A percentile compares a stretch with the other conserved stretches of the same genome.
Conservation (phyloP, 2,888 invertebrate species). For the Chironomus riparius region DNA sequence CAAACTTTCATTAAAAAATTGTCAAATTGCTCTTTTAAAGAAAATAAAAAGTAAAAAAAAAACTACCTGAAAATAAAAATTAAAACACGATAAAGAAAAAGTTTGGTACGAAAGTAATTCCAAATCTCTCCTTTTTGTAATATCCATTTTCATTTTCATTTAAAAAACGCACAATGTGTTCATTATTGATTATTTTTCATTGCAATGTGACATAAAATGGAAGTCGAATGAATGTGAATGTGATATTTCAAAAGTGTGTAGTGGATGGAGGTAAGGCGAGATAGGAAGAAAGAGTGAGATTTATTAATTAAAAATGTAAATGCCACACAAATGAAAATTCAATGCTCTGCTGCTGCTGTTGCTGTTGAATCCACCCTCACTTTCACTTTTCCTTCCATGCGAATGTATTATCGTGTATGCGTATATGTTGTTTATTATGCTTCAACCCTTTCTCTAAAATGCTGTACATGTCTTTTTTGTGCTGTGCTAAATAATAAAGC, state of each 20-base stretch:
- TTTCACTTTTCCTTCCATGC: neutral
- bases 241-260: neutral
- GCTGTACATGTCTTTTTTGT: neutral
- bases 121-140: neutral
- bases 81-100: neutral
- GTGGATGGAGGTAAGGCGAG: neutral
- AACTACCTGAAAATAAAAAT: neutral
- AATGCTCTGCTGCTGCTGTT: neutral
- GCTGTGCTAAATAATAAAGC: neutral
- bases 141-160: neutral
- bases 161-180: neutral
- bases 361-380: neutral
- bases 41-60: neutral
- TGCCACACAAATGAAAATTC: slow-evolving; percentile 11
- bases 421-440: neutral
- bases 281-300: neutral
- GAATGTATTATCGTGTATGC: neutral
- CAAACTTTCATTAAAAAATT: too few species aligned
- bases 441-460: neutral
- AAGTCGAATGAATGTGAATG: neutral
- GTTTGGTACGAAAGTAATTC: neutral
- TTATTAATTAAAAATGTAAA: slow-evolving; percentile 23
- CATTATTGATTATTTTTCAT: slow-evolving; percentile 11
- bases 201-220: neutral
- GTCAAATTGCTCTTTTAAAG: neutral